A percentile compares a stretch with the other conserved stretches of the same genome.
Evolutionary conservation across 2,797 vertebrate species (phyloP).

Genomic region (Characodon lateralis): DNA sequence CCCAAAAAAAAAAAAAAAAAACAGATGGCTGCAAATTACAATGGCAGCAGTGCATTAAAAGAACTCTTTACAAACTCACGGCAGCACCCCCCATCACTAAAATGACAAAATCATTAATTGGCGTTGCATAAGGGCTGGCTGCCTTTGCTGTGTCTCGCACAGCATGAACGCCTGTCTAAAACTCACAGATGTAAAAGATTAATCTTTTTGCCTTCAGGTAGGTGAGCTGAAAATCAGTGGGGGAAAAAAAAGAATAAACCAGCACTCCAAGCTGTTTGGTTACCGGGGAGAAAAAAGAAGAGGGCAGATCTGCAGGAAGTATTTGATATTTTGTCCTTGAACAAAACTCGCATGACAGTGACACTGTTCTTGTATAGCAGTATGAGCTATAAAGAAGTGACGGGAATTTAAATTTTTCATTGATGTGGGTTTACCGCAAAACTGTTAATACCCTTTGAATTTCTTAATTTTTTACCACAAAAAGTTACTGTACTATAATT

Average conservation of each 20-base stretch:
- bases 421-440: neutral
- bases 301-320: slow-evolving; percentile 58
- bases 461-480: neutral
- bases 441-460: neutral
- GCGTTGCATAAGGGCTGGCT: slow-evolving; percentile 85
- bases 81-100: slow-evolving; percentile 77
- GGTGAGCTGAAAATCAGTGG: slow-evolving; percentile 83
- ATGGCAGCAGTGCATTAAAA: slow-evolving; percentile 83
- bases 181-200: slow-evolving; percentile 86
- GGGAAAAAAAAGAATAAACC: slow-evolving; percentile 26
- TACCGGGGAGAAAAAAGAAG: slow-evolving; percentile 69
- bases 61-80: slow-evolving; percentile 84
- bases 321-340: slow-evolving; percentile 80
- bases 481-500: neutral
- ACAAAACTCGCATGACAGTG: slow-evolving; percentile 57
- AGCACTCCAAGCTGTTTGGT: slow-evolving; percentile 79
- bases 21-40: slow-evolving; percentile 93
- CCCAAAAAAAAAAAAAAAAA: slow-evolving; percentile 55
- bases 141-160: slow-evolving; percentile 85
- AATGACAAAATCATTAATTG: slow-evolving; percentile 97
- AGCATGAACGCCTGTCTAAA: slow-evolving; percentile 89
- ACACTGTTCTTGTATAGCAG: slow-evolving; percentile 50
- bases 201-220: slow-evolving; percentile 88
- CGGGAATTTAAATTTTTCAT: slow-evolving; percentile 46
- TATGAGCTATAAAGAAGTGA: slow-evolving; percentile 60